A percentile compares a stretch with the other conserved stretches of the same genome.
Conservation (phyloP, 2,113 vertebrate species). For the Mionectes macconnelli region DNA sequence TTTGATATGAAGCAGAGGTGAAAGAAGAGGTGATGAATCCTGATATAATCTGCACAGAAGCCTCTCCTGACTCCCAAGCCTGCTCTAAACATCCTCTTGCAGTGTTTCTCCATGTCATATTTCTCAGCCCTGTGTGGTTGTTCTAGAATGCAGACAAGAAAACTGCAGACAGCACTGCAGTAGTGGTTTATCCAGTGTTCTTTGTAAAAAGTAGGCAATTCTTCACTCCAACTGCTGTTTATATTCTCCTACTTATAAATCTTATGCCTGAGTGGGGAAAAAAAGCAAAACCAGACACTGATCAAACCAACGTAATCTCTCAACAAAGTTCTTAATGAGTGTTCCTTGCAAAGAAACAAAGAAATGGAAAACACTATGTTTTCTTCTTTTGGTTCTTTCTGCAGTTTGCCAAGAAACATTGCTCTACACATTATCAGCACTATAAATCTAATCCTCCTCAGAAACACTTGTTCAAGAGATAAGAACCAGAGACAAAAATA, state of each 20-base stretch:
- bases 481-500: constrained; percentile 5
- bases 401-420: background rate
- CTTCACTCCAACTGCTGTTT: background rate
- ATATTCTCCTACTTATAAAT: background rate
- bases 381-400: background rate
- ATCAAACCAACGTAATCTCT: background rate
- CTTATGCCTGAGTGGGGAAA: background rate
- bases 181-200: background rate
- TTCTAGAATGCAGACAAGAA: background rate
- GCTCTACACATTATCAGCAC: background rate
- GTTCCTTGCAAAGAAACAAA: constrained; percentile 9
- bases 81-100: background rate
- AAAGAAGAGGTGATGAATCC: background rate
- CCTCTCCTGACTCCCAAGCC: background rate
- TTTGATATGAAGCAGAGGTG: background rate
- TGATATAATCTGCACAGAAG: background rate
- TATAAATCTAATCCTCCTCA: constrained; percentile 43
- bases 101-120: background rate
- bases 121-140: background rate
- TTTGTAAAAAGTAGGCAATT: background rate
- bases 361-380: background rate
- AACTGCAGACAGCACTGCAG: background rate
- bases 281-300: background rate
- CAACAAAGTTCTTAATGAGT: background rate
- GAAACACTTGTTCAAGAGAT: constrained; percentile 30